Evolutionary conservation across 2,888 invertebrate species (phyloP), one percentile per base, ranked within the genome.

Genomic region (Leistus spinibarbis): DNA sequence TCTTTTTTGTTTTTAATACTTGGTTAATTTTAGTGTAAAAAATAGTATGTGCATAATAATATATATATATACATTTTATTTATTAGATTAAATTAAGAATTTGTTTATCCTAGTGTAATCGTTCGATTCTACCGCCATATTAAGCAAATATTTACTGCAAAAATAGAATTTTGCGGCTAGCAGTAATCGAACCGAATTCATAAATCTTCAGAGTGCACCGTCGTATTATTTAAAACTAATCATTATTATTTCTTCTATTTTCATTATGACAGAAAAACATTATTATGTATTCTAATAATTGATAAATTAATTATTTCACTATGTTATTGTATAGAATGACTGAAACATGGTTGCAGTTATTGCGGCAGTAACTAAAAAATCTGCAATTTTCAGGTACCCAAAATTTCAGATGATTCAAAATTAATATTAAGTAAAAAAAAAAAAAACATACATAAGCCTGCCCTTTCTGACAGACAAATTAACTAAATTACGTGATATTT

Each of bases 41-140:
- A 71, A 76, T 77, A 78, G 77, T 78, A 80, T 79, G 79, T 79
- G 78, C 79, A 79, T 72, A 76, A 62, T 22, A 57, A 66, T 65
- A 57, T 71, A 53, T 53, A 71, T n/a, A n/a, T 72, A 65, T 72
- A 72, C 72, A 72, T 22, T 24, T 19, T 57, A 19, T 57, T 57
- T 19, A 20, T 57, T 57, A 17, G 20, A 19, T 57, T 20, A 57
- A 17, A 57, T 57, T 57, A 57, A 57, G 57, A 57, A 57, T 40
- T 40, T 40, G 40, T 40, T 40, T 40, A 40, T 40, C 5, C 40
- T 40, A 40, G 7, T 40, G 40, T 40, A 60, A 9, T 57, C 60
- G 56, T 69, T 57, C n/a, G 69, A 22, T 53, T 53, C 40, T 56
- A 54, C 60, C 23, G 69, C 60, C 62, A 64, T 69, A 69, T 60